A percentile compares a stretch with the other conserved stretches of the same genome.
These are phyloP conservation scores for Betta splendens DNA, from an alignment of 2,797 vertebrate species.

Conservation along the genomic window DNA sequence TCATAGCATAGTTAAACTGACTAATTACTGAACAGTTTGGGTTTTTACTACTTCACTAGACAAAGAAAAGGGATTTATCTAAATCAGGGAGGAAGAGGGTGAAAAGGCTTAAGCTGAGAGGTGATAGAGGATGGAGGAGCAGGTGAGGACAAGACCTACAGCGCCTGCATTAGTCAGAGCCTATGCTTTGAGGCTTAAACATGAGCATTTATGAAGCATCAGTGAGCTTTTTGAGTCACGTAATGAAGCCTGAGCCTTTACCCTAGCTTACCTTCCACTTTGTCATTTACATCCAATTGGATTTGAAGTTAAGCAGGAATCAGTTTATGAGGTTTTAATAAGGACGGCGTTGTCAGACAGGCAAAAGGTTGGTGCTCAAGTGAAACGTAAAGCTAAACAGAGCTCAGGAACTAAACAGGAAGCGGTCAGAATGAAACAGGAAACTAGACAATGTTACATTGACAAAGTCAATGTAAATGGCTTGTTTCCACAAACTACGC, in stretches of 20 bases:
- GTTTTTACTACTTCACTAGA: conserved; percentile 1
- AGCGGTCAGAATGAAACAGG: too few species aligned
- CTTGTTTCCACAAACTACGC: too few species aligned
- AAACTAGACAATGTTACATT: too few species aligned
- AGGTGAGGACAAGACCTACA: conserved; percentile 14
- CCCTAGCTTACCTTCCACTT: conserved; percentile 16
- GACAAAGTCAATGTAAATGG: too few species aligned
- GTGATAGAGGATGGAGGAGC: conserved; percentile 2
- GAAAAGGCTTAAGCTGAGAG: neutral
- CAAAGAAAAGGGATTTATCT: neutral
- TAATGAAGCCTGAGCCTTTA: conserved; percentile 27
- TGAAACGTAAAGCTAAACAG: too few species aligned
- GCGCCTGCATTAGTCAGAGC: conserved; percentile 13
- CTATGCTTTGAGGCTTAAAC: conserved; percentile 27
- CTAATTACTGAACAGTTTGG: neutral
- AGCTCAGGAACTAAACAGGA: too few species aligned
- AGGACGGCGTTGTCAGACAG: too few species aligned
- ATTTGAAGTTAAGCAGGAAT: too few species aligned
- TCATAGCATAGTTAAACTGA: neutral
- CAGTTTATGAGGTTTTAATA: too few species aligned
- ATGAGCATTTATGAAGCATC: conserved; percentile 44
- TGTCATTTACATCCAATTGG: conserved; percentile 12
- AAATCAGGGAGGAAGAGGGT: conserved; percentile 1
- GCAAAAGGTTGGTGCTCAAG: too few species aligned
- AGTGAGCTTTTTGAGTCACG: conserved; percentile 36